Conservation (phyloP, 2,888 invertebrate species). For the Emesis castigata region DNA sequence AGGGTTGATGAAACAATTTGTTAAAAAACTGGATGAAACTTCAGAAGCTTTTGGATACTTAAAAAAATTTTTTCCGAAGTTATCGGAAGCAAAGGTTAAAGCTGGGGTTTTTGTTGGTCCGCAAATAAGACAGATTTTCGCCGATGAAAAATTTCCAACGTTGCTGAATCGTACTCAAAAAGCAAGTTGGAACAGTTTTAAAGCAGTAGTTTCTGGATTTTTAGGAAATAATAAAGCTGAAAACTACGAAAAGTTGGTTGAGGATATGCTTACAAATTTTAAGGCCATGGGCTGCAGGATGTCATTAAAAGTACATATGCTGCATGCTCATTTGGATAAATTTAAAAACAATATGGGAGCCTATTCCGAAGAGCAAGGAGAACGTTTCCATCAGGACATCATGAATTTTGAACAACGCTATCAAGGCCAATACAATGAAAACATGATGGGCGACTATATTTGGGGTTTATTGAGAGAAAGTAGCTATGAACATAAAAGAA, state of each 20-base stretch:
- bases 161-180: slow-evolving; percentile 46
- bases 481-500: slow-evolving; percentile 49
- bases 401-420: slow-evolving; percentile 43
- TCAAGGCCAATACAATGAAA: slow-evolving; percentile 28
- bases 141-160: slow-evolving; percentile 49
- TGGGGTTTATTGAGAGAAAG: slow-evolving; percentile 58
- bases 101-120: slow-evolving; percentile 42
- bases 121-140: slow-evolving; percentile 30
- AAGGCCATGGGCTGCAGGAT: slow-evolving; percentile 26
- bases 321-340: slow-evolving; percentile 55
- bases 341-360: slow-evolving; percentile 59
- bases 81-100: slow-evolving; percentile 59
- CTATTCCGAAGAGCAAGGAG: slow-evolving; percentile 54
- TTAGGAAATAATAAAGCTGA: slow-evolving; percentile 50
- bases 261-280: slow-evolving; percentile 40
- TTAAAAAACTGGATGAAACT: slow-evolving; percentile 46
- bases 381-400: slow-evolving; percentile 55
- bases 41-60: slow-evolving; percentile 54
- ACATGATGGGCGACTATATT: slow-evolving; percentile 61
- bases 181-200: slow-evolving; percentile 52
- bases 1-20: slow-evolving; percentile 51
- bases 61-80: slow-evolving; percentile 42
- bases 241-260: slow-evolving; percentile 45
- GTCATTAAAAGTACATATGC: slow-evolving; percentile 16
- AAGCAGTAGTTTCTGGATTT: slow-evolving; percentile 56